Evolutionary conservation across 2,797 vertebrate species (phyloP).

Genomic region (Emys orbicularis): DNA sequence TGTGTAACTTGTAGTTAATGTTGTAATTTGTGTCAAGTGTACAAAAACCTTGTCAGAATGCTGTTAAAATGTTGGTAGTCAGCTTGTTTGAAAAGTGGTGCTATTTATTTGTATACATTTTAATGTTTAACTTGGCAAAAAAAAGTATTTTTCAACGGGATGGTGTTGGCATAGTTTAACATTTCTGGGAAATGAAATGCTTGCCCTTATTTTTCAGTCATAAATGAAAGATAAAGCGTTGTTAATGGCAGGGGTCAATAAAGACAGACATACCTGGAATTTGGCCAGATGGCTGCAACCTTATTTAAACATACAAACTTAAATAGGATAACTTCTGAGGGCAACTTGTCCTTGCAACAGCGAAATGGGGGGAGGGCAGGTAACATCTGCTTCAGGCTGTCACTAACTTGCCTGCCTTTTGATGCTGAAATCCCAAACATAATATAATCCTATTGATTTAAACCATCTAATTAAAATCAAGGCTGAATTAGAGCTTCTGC

Average conservation of each 20-base stretch:
- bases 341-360: neutral
- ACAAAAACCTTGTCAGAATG: constrained; percentile 55
- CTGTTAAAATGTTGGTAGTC: constrained; percentile 44
- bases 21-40: constrained; percentile 39
- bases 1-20: constrained; percentile 22
- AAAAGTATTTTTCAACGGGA: neutral
- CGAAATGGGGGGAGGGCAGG: rapidly evolving
- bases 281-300: constrained; percentile 11
- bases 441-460: neutral
- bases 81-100: constrained; percentile 37
- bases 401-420: neutral
- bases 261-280: constrained; percentile 11
- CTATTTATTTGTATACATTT: constrained; percentile 40
- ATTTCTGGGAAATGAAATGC: neutral
- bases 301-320: neutral
- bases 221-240: constrained; percentile 22
- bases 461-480: neutral
- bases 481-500: neutral
- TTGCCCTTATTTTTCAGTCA: constrained; percentile 46
- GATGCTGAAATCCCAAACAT: neutral
- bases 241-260: neutral
- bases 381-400: neutral
- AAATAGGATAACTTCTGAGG: neutral
- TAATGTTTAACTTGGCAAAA: constrained; percentile 34
- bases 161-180: neutral